phyloP scores from a whole-genome alignment of 2,888 invertebrate species.

The Xanthorhoe spadicearia region DNA sequence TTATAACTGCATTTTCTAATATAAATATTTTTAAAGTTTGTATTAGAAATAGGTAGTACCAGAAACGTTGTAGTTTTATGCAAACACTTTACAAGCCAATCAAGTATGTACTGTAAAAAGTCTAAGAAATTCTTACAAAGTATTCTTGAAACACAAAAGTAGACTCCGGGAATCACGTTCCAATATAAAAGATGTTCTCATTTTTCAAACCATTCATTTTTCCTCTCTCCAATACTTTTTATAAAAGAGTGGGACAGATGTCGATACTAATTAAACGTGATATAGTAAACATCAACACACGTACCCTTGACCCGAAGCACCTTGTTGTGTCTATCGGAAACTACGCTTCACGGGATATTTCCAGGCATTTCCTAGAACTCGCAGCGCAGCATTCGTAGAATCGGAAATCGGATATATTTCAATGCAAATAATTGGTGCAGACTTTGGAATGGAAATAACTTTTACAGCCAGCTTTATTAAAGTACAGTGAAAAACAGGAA shows the following conservation, averaged over 20 bases:
- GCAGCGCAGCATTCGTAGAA: constrained; percentile 9
- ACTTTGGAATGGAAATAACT: neutral
- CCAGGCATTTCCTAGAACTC: constrained; percentile 7
- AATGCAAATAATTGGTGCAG: neutral
- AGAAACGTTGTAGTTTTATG: too few relatives aligned
- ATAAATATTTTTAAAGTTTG: too few relatives aligned
- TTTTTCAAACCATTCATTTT: neutral
- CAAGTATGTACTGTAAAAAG: too few relatives aligned
- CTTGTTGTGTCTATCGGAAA: constrained; percentile 22
- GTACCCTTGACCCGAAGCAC: constrained; percentile 21
- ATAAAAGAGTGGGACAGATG: neutral
- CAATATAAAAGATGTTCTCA: neutral
- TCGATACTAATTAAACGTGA: constrained; percentile 1
- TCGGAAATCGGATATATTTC: constrained; percentile 14
- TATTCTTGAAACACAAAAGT: too few relatives aligned
- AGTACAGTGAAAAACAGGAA: neutral
- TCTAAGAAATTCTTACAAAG: too few relatives aligned
- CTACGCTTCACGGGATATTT: constrained; percentile 5
- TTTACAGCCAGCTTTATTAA: neutral
- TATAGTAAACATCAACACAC: constrained; percentile 14
- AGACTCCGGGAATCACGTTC: too few relatives aligned
- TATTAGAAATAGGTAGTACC: too few relatives aligned
- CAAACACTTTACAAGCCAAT: too few relatives aligned
- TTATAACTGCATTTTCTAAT: too few relatives aligned
- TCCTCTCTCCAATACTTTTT: neutral